Evolutionary conservation across 1,140 invertebrate genomes (phyloP).

Genomic region (Melitaea cinxia): DNA sequence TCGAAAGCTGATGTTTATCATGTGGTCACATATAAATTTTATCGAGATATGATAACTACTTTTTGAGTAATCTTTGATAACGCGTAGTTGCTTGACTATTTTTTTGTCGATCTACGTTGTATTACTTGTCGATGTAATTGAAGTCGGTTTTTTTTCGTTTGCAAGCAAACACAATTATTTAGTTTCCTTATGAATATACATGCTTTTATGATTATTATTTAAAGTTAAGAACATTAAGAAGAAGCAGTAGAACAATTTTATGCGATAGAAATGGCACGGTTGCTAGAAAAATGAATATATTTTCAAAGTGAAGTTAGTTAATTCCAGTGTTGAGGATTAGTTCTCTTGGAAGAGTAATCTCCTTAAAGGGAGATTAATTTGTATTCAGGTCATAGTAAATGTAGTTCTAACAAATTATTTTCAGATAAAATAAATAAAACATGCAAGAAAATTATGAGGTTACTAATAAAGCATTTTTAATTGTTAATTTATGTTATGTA

Average conservation of each 20-base stretch:
- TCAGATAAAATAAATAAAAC: not conserved
- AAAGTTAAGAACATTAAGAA: conserved; percentile 16
- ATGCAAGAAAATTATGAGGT: not conserved
- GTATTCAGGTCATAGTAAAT: conserved; percentile 5
- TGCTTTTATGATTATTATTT: no score
- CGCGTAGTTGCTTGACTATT: no score
- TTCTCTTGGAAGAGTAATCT: conserved; percentile 11
- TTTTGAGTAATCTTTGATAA: no score
- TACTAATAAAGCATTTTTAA: not conserved
- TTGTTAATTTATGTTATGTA: no score
- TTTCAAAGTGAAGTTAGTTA: conserved; percentile 14
- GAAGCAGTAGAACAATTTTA: conserved; percentile 4
- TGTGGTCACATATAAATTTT: no score
- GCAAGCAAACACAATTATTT: no score
- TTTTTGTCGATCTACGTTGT: no score
- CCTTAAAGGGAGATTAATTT: conserved; percentile 2
- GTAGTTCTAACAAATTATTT: not conserved
- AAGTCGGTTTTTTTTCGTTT: no score
- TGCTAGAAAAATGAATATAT: conserved; percentile 10
- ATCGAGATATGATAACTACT: no score
- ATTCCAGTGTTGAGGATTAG: conserved; percentile 6
- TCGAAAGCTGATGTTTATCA: no score
- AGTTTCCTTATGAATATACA: no score
- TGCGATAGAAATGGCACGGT: conserved; percentile 8
- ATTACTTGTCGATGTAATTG: no score